Conservation (phyloP, 2,113 vertebrate species). For the Aphyosemion australe region DNA sequence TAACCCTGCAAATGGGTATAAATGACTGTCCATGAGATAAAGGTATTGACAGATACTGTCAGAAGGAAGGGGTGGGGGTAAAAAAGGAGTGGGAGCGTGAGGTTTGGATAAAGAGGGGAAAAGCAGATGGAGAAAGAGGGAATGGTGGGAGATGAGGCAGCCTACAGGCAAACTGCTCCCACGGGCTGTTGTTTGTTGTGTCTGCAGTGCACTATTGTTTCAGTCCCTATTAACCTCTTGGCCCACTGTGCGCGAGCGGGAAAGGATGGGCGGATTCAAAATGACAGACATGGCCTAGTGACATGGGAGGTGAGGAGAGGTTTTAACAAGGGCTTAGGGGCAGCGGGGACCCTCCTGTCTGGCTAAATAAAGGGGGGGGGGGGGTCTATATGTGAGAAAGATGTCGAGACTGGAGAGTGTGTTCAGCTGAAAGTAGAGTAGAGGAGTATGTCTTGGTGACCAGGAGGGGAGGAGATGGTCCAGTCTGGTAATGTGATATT, state of each 20-base stretch:
- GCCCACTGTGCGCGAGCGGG: conserved; percentile 70
- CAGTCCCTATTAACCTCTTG: conserved; percentile 84
- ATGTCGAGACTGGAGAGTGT: conserved; percentile 31
- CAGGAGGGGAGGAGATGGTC: conserved; percentile 62
- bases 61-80: conserved; percentile 12
- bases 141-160: conserved; percentile 56
- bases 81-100: conserved; percentile 27
- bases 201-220: conserved; percentile 82
- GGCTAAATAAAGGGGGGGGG: conserved; percentile 44
- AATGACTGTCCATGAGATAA: conserved; percentile 70
- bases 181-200: conserved; percentile 80
- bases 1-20: conserved; percentile 80
- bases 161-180: conserved; percentile 73
- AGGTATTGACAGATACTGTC: conserved; percentile 65
- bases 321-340: conserved; percentile 68
- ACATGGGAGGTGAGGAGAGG: conserved; percentile 77
- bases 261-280: conserved; percentile 72
- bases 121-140: conserved; percentile 39
- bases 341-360: conserved; percentile 63
- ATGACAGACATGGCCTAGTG: conserved; percentile 81
- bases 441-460: conserved; percentile 45
- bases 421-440: conserved; percentile 19
- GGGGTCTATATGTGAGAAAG: conserved; percentile 18
- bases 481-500: conserved; percentile 26
- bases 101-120: conserved; percentile 20